A percentile compares a stretch with the other conserved stretches of the same genome.
phyloP scores from a whole-genome alignment of 1,140 invertebrate genomes.

The Drosophila parvula region DNA sequence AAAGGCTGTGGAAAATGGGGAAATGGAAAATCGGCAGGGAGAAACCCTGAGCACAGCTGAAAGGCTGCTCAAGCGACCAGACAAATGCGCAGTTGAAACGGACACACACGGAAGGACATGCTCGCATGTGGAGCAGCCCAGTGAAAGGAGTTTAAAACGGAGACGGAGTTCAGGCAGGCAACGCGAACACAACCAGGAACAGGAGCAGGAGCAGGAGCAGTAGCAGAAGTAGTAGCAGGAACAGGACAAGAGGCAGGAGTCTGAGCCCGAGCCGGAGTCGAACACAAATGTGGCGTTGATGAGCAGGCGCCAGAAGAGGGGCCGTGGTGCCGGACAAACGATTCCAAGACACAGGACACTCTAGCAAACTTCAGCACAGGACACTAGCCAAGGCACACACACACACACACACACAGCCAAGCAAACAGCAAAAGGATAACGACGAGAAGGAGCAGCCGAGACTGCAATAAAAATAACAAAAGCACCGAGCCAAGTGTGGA shows the following conservation, averaged over 20 bases:
- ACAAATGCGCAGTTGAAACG: conserved; percentile 75
- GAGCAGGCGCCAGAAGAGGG: conserved; percentile 58
- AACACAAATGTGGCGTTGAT: conserved; percentile 79
- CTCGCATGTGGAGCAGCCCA: conserved; percentile 24
- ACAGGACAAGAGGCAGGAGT: too few species aligned
- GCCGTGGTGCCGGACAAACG: conserved; percentile 55
- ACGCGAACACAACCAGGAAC: background rate
- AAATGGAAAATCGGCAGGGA: conserved; percentile 30
- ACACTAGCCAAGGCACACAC: conserved; percentile 20
- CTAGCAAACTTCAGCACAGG: conserved; percentile 19
- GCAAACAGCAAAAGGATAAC: conserved; percentile 51
- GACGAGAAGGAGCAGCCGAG: conserved; percentile 25
- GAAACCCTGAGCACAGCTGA: conserved; percentile 58
- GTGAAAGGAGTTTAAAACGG: conserved; percentile 29
- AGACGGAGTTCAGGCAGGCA: conserved; percentile 12
- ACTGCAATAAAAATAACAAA: conserved; percentile 62
- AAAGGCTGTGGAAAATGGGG: background rate
- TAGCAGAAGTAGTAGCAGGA: too few species aligned
- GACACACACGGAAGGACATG: conserved; percentile 49
- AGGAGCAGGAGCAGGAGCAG: conserved; percentile 8
- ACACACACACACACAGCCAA: conserved; percentile 40
- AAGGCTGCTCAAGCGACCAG: conserved; percentile 78
- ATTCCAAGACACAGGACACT: conserved; percentile 52
- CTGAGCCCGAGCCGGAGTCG: conserved; percentile 3
- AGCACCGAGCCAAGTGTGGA: conserved; percentile 12